Conservation (phyloP, 2,888 invertebrate genomes). For the Epinotia ramella region DNA sequence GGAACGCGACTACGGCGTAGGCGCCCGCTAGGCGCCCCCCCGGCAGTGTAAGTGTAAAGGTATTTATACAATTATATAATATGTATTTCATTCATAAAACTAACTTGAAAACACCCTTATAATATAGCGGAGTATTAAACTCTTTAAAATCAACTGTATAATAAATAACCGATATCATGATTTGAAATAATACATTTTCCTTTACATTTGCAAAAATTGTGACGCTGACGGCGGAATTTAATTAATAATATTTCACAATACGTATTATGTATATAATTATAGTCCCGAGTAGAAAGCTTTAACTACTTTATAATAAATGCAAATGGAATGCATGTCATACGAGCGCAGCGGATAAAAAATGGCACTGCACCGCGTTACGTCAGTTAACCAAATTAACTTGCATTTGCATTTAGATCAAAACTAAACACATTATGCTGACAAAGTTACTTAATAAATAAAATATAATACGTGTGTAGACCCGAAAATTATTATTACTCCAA, state of each 20-base stretch:
- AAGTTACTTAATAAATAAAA: too few relatives aligned
- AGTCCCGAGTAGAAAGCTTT: slow-evolving; percentile 14
- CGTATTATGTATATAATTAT: neutral
- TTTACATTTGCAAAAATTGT: neutral
- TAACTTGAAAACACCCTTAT: too few relatives aligned
- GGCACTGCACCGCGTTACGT: slow-evolving; percentile 32
- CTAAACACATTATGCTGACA: too few relatives aligned
- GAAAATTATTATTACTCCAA: too few relatives aligned
- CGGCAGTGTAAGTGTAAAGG: too few relatives aligned
- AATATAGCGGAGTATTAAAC: too few relatives aligned
- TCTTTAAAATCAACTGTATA: neutral
- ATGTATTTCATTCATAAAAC: too few relatives aligned
- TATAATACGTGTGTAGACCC: too few relatives aligned
- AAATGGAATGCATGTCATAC: slow-evolving; percentile 36
- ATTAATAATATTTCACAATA: slow-evolving; percentile 1
- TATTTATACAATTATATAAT: too few relatives aligned
- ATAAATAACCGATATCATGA: neutral
- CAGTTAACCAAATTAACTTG: slow-evolving; percentile 1
- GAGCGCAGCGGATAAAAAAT: slow-evolving; percentile 25
- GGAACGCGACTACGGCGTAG: too few relatives aligned
- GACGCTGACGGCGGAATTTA: neutral
- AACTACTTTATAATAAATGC: slow-evolving; percentile 31
- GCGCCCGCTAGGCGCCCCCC: too few relatives aligned
- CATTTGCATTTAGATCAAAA: neutral
- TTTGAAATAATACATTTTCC: neutral